Base-by-base conservation (phyloP, 1,140 invertebrate genomes). In the Lordiphosa collinella region DNA sequence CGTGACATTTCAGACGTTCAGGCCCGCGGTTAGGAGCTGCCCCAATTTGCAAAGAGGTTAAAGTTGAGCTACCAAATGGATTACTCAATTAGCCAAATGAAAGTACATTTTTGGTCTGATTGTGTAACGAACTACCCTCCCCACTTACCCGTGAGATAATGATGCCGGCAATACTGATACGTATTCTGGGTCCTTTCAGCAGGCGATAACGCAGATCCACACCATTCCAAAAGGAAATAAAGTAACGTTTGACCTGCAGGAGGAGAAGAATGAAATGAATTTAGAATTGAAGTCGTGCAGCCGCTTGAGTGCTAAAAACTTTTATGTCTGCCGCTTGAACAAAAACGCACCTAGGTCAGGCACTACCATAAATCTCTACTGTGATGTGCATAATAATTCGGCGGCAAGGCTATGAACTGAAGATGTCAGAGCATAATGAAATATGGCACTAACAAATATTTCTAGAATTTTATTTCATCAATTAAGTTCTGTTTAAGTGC, bases 161-260 rank as follows among this genome's bases (percentile, higher is more conserved):
- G 89, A 98, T 98, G 63, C 97, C 97, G 62, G 97, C 96, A 74
- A 98, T 97, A 74, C 96, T 97, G 84, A 98, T 96, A 61, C 96
- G 92, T 89, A 98, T 96, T 91, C 95, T 96, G 8, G 96, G 96
- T 56, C 96, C 96, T 89, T 96, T 96, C 13, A 98, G 91, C 46
- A 97, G 91, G 87, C 97, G 97, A 90, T 98, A 98, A 67, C 97
- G 92, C 50, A 98, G 90, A 90, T 98, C 97, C 2, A 98, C 96
- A 18, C 96, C 96, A 89, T 98, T 98, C 96, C 96, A 98, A 89
- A 98, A 98, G 4, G 96, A 97, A 31, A 98, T 96, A 86, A 98
- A 98, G 89, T 98, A 98, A 41, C 96, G 91, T 88, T 98, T 98
- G 66, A 98, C 97, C 90, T 98, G 95, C 3, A 2, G 1, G 34